Base-by-base conservation (phyloP, 2,113 vertebrate species). In the Leptobrachium ailaonicum region DNA sequence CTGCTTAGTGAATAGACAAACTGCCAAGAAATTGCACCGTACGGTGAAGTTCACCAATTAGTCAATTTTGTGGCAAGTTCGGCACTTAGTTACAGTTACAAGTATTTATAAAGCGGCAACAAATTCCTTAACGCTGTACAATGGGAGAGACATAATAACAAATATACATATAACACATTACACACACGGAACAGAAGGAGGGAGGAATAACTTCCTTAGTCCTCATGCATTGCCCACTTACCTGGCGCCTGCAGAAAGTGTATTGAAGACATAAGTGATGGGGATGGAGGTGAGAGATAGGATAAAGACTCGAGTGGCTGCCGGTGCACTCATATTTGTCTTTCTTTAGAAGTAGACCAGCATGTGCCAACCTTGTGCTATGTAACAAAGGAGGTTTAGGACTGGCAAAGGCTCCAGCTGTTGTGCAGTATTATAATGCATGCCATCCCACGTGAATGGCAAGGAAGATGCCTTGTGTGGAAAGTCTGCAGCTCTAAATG, bases 281-380 rank as follows among this genome's bases (percentile, higher is more conserved):
- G 95, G 96, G 83, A 97, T 95, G 83, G 96, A 95, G 79, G 92
- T 92, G 75, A 97, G 85, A 72, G 96, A 96, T 82, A 97, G 84
- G 42, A 96, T 86, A 83, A 97, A 97, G 80, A 96, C 95, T 43
- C 94, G 92, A 1, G 95, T 97, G 83, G 95, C 95, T 4, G 95
- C 93, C 40, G 95, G 92, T 66, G 92, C 95, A 75, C 92, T 96
- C 95, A 97, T 96, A 77, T 79, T 87, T 54, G 2, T 41, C 6
- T 14, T 66, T 44, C 54, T 63, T 73, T 10, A 73, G 11, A 40
- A 67, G 12, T 13, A 50, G 6, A 2, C n/a, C 62, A 53, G 12
- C 69, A 79, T 73, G 14, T 80, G 58, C 60, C 47, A 10, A 2
- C 67, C 44, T 14, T 45, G 56, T 41, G 44, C 2, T 40, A 13